Evolutionary conservation across 1,140 invertebrate species (phyloP), one percentile per base, ranked within the genome.

Genomic region (Aradophagus sp.): DNA sequence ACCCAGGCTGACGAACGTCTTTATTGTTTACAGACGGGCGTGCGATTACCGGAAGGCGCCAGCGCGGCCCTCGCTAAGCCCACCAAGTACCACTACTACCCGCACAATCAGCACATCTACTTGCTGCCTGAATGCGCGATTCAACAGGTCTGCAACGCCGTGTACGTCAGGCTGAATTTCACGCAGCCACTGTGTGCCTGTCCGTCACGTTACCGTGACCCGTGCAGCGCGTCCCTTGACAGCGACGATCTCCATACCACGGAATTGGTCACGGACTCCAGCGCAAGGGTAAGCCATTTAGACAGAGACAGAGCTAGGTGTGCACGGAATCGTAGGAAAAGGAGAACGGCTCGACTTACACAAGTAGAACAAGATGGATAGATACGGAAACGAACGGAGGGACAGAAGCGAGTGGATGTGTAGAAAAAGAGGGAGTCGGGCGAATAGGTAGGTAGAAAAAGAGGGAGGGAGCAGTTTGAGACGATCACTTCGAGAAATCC

Each of bases 41-140:
- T 91, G 70, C 89, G 91, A 73, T 84, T 91, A 77, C 91, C 91
- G 77, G 91, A 90, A 66, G 90, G 89, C 19, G 90, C 90, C 1
- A 89, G 89, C 38, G 84, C 83, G 17, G 90, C 90, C 29, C 80
- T 91, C 16, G 89, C 90, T 15, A 95, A 95, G 80, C 93, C 93
- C 2, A 95, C 94, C 27, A 95, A 95, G 87, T 95, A 96, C 86
- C 93, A 96, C 80, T 95, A 95, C 86, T 95, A 95, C 84, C 94
- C 94, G n/a, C 94, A 95, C 86, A 95, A 96, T 86, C 93, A 95
- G 84, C 93, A 95, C 83, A 93, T 95, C 74, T 95, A 95, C 87
- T 85, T 95, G 73, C 87, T 96, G 48, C 95, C 95, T 45, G 95
- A 96, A 86, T 97, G 95, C 84, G 95, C 95, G 44, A 93, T 96